Evolutionary conservation across 1,140 invertebrate species (phyloP), one percentile per base, ranked within the genome.

Genomic region (Kradibia gibbosae): DNA sequence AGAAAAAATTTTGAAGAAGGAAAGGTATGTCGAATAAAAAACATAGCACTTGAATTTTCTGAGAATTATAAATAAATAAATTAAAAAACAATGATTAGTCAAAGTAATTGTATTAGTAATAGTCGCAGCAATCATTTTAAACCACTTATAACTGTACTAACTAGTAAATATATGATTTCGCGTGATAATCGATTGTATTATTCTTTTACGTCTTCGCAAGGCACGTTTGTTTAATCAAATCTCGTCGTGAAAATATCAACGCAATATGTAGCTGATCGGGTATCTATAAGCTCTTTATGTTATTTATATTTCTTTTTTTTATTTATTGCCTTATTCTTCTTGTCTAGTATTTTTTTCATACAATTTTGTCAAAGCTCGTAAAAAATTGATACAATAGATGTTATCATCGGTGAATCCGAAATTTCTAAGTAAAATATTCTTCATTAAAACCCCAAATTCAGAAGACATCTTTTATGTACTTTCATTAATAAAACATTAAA

Each of bases 121-220:
- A 45, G 77, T 77, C 36, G 72, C 13, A 67, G 72, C 13, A 67
- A 81, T 77, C 60, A 81, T 76, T 34, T 60, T 81, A 36, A 25
- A 22, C 71, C 65, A 48, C 55, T 70, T 25, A 13, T 42, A 34
- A 70, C 34, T 50, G 73, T 62, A 76, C 62, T 76, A 73, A 81
- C 80, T 81, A 81, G 73, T 81, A 62, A 74, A 80, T 74, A 74
- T 72, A 57, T 74, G 67, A 75, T 76, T 81, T 72, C 80, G 62
- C 62, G 34, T 76, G 55, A 73, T 80, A 74, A 73, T 71, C 71
- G 25, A 72, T 74, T 81, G 57, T 75, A 75, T 71, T 79, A 57
- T 48, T 76, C 48, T 53, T 8, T 70, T 36, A n/a, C 53, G 74
- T 50, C 39, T 74, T 65, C 53, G 36, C 55, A 74, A n/a, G 55